Base-by-base conservation (phyloP, 1,140 invertebrate species). In the Magallana ariakensis region DNA sequence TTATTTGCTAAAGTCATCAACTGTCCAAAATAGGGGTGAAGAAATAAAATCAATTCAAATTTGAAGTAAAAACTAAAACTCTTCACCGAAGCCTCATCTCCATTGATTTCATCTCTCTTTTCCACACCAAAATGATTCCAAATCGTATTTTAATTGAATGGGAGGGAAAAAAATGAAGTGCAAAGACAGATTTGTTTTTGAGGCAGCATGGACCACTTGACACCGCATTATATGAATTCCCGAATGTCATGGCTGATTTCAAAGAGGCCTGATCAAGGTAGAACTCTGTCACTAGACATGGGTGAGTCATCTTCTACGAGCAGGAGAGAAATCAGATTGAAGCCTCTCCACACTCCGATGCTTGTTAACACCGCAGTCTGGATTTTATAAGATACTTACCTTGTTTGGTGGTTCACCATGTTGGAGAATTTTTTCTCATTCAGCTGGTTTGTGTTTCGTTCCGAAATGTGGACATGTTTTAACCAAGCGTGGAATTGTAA, bases 201-300 rank as follows among this genome's bases (percentile, higher is more conserved):
- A 13, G 19, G 22, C 66, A 33, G 22, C 66, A 75, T 46, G 10
- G 66, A 60, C 66, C 22, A 75, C 66, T 75, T 75, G 66, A 26
- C 26, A 26, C n/a, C n/a, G 66, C 66, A 75, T 75, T 75, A 33
- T 75, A 33, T 13, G 66, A 33, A 75, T 75, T 75, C 66, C 66
- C 66, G 22, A 22, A 10, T 75, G 66, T 75, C 66, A 46, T 75
- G 19, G 66, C 66, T 13, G 66, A 75, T 33, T 75, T 75, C 66
- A 75, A 75, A 33, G 66, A 75, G 33, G 33, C 22, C 66, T 33
- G 66, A 75, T 75, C 66, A 75, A 75, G 66, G 66, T 75, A 75
- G 66, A 26, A 75, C 4, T 22, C 33, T 75, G 66, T 75, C 66
- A 75, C 58, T 16, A 19, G 33, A 33, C 66, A 75, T 26, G 33